phyloP scores from a whole-genome alignment of 2,113 vertebrate genomes.

The Stercorarius parasiticus region DNA sequence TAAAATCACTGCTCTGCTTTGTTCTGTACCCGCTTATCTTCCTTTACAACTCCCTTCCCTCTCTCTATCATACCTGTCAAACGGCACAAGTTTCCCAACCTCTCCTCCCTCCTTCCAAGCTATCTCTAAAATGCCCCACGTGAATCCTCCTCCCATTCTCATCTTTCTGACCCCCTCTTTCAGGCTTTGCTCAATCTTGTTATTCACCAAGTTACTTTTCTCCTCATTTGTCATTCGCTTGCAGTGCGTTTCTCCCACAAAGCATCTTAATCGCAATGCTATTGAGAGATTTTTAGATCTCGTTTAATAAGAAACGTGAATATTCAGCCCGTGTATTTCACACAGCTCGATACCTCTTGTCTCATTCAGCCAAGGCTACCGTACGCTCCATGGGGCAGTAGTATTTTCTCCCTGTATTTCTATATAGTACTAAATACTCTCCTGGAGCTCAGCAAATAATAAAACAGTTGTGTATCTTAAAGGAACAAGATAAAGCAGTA shows the following conservation, averaged over 20 bases:
- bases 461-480: constrained; percentile 38
- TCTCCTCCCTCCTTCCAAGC: not conserved
- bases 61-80: not conserved
- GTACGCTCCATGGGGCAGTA: not conserved
- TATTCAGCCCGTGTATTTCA: not conserved
- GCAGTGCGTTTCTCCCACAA: not conserved
- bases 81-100: not conserved
- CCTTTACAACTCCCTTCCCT: not conserved
- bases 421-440: not conserved
- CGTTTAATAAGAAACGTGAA: not conserved
- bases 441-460: not conserved
- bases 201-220: not conserved
- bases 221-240: not conserved
- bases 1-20: constrained; percentile 29
- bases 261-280: not conserved
- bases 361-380: not conserved
- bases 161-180: not conserved
- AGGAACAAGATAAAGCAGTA: constrained; percentile 31
- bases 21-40: constrained; percentile 10
- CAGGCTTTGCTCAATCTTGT: not conserved
- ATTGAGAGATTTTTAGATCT: not conserved
- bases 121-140: not conserved
- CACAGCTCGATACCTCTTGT: not conserved
- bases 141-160: not conserved
- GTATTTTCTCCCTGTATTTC: not conserved